Conservation (phyloP, 1,140 invertebrate genomes). For the Drosophila arawakana region DNA sequence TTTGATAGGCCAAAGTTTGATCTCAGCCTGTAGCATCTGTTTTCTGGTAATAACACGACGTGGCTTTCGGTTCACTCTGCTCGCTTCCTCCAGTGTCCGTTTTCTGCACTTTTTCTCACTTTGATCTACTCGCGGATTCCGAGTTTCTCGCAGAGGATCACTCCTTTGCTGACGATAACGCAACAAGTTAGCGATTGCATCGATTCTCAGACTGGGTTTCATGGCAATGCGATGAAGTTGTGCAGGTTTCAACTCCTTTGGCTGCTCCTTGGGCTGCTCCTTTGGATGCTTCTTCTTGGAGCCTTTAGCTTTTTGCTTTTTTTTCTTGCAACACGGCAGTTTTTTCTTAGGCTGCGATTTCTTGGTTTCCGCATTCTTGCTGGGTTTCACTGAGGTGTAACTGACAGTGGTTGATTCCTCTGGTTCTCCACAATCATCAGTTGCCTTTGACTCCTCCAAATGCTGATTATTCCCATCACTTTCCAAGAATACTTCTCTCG, state of each 20-base stretch:
- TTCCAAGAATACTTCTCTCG: background rate
- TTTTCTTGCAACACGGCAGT: slow-evolving; percentile 41
- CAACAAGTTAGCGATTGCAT: slow-evolving; percentile 41
- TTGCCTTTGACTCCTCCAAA: background rate
- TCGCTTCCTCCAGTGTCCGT: background rate
- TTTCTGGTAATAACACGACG: slow-evolving; percentile 22
- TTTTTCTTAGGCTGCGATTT: slow-evolving; percentile 20
- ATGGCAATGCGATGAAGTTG: slow-evolving; percentile 3
- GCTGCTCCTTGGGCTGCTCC: background rate
- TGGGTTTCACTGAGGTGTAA: background rate
- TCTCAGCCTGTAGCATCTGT: slow-evolving; percentile 48
- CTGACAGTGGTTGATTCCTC: background rate
- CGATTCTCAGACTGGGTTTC: slow-evolving; percentile 36
- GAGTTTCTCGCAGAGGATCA: background rate
- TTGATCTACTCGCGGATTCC: background rate
- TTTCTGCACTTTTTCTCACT: background rate
- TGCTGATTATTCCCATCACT: background rate
- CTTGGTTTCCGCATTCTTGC: background rate
- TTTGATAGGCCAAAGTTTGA: slow-evolving; percentile 50
- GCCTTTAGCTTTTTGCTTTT: background rate
- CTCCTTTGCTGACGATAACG: slow-evolving; percentile 34
- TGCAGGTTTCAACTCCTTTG: background rate
- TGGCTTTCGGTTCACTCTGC: background rate
- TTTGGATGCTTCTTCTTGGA: background rate
- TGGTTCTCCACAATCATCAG: slow-evolving; percentile 1